Evolutionary conservation across 1,140 invertebrate species (phyloP), one percentile per base, ranked within the genome.

Genomic region (Aphelinus atriplicis): DNA sequence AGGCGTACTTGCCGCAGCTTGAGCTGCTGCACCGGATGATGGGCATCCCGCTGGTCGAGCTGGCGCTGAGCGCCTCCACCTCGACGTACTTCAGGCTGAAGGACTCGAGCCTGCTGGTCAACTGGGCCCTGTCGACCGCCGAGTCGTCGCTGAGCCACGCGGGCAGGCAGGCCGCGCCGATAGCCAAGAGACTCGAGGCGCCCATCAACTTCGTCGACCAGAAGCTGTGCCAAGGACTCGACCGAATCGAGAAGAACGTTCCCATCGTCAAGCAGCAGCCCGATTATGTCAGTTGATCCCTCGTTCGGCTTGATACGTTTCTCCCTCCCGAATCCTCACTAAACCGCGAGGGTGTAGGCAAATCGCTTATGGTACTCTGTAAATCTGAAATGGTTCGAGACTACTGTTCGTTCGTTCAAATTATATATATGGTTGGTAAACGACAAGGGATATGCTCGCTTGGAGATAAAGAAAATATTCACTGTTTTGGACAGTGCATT

Each of bases 211-310:
- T 89, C 73, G 90, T 93, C 5, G 93, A 94, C 83, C 88, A 91
- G 53, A 91, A 89, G 4, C 82, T 94, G 1, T 92, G 92, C 63
- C 89, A 89, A 57, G 91, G 90, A 46, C 89, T 94, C 55, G 91
- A 93, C 66, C 89, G 90, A 73, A 88, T 94, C 42, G 92, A 93
- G 83, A 87, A 91, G 72, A 90, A 90, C 75, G 89, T 93, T 3
- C 93, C 93, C 0, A 87, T 93, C 2, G 91, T 94, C 51, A 92
- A 91, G 60, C 90, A 93, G 74, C 89, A 90, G 58, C 92, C 93
- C 1, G 90, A 91, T 79, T 60, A 26, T 26, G 26, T 26, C 26
- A 26, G 26, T 26, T 26, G 26, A 26, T 26, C 0, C 26, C 26
- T 26, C 26, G 26, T 26, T 26, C 26, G 26, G 26, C 26, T 26